These are phyloP conservation scores for Bufotes viridis DNA, from an alignment of 2,797 vertebrate genomes.

Conservation along the genomic window DNA sequence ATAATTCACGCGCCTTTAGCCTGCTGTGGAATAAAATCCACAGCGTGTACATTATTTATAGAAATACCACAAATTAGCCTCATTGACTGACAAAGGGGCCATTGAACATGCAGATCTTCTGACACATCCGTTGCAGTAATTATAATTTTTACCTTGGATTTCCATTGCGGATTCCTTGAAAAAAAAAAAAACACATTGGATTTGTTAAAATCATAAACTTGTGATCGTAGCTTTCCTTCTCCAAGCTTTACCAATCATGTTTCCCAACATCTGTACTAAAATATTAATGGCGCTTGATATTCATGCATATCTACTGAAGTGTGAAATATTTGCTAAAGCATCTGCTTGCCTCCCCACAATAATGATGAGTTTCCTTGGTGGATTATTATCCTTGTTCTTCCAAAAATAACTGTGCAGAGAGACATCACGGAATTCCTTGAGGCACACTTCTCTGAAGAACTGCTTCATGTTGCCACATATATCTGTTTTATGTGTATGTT, in stretches of 20 bases:
- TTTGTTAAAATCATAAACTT: neutral
- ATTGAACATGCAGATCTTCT: too few relatives aligned
- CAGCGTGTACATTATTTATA: too few relatives aligned
- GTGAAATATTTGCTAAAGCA: neutral
- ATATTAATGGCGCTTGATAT: neutral
- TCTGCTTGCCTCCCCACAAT: neutral
- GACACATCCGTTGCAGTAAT: too few relatives aligned
- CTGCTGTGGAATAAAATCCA: too few relatives aligned
- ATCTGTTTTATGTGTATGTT: constrained; percentile 9
- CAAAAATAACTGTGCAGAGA: neutral
- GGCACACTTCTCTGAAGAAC: neutral
- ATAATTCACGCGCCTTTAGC: too few relatives aligned
- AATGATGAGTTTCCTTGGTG: neutral
- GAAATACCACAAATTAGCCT: too few relatives aligned
- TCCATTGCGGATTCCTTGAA: too few relatives aligned
- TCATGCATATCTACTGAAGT: neutral
- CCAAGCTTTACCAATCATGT: neutral
- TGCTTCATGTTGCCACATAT: neutral
- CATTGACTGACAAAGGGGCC: too few relatives aligned
- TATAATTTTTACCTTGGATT: too few relatives aligned
- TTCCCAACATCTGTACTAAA: neutral
- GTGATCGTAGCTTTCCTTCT: neutral
- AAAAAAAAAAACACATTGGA: too few relatives aligned
- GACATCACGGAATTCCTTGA: constrained; percentile 7
- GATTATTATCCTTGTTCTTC: neutral